Evolutionary conservation across 2,888 invertebrate species (phyloP), one percentile per base, ranked within the genome.

Genomic region (Eremobia ochroleuca): DNA sequence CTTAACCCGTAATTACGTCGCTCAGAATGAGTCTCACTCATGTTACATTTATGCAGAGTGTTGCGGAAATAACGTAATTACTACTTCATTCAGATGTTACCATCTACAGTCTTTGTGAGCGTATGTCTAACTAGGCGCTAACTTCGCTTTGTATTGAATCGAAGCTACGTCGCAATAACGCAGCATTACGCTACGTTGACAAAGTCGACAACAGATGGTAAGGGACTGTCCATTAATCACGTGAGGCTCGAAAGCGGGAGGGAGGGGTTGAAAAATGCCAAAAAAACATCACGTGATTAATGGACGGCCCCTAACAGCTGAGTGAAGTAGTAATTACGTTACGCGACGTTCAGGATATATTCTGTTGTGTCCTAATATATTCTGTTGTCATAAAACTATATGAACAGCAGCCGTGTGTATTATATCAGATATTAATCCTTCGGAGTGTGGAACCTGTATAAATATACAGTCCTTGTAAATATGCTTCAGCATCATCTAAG

Each of bases 401-500:
- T 49, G 58, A 64, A 34, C 28, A 77, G 13, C 40, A 74, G 25
- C 58, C 59, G 66, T 85, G 37, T 82, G 74, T 81, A 66, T 59
- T 73, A 68, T 70, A 76, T 73, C 46, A 72, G 11, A 69, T 68
- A 65, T 73, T 73, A 77, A 77, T 65, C 69, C 59, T 73, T 75
- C 73, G 68, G 40, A 78, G 55, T 73, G 77, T 77, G 77, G 72
- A 86, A 81, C 73, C 80, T 91, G 89, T 91, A 88, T 87, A 89
- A 89, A 89, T 82, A 64, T 82, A 78, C 55, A 81, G 31, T 49
- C 83, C 40, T 75, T 86, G 87, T 88, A 88, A 86, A 89, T 88
- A 89, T 79, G 83, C 83, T 89, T 87, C 31, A 70, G 55, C 73
- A 73, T 76, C 68, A 73, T 73, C 59, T 71, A 73, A 77, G 74